Base-by-base conservation (phyloP, 2,113 vertebrate genomes). In the Nannobrachium achirus region DNA sequence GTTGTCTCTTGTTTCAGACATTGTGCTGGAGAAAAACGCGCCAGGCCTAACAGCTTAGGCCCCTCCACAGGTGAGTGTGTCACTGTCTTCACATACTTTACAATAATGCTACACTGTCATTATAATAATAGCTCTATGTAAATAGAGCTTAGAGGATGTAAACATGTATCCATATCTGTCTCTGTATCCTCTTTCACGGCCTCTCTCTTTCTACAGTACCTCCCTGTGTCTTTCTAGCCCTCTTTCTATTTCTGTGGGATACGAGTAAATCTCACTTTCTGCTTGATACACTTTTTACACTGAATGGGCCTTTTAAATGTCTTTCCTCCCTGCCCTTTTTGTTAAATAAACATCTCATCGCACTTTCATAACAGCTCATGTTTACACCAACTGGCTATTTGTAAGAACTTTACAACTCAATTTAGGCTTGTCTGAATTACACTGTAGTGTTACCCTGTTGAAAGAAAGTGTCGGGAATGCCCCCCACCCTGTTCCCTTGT, bases 1-100 rank as follows among this genome's bases (percentile, higher is more conserved):
- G 1, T 3, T 70, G 6, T 75, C 7, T 78, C 60, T 52, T 69
- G 48, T 91, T 88, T 71, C 85, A 93, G 92, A 75, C 76, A 90
- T 75, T 78, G 63, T 48, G 78, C 73, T 45, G 86, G 59, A 6
- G 84, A 82, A 20, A 78, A 68, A 55, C 77, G 56, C 33, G 20
- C 62, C 59, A 11, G 84, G 19, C 82, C 83, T 0, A 88, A 66
- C 73, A 89, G 79, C 79, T 56, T 75, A 16, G 73, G 76, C 73
- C 74, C 84, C 1, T 56, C 51, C 68, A 86, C 80, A 71, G 89
- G 92, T 92, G 13, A 85, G 91, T 71, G 3, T 19, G 8, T 39
- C 25, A 33, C 25, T 33, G 25, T 33, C 25, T 33, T 33, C 6
- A 33, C 25, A 5, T 33, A 33, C 25, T 33, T 33, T 33, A 5